Base-by-base conservation (phyloP, 2,888 invertebrate genomes). In the Spialia ferax region DNA sequence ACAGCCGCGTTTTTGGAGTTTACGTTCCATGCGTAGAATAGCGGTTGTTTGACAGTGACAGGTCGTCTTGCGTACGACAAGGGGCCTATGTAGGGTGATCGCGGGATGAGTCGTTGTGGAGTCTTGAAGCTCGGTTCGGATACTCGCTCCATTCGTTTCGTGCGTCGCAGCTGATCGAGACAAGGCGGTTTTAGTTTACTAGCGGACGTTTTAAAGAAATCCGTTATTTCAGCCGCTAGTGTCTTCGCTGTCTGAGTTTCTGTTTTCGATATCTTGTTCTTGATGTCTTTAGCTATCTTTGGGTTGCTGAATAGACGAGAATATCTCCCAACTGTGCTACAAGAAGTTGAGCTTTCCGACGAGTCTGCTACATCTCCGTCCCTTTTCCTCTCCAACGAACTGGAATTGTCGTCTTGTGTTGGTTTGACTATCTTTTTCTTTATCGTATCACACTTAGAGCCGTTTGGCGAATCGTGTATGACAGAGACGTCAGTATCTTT, bases 181-280 rank as follows among this genome's bases (percentile, higher is more conserved):
- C 65, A 65, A 13, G 65, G 59, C 52, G 65, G 65, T 32, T 54
- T 66, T 10, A 66, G 20, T 13, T 61, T 66, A 18, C 50, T 66
- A 0, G 66, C 66, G 2, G 66, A 66, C 6, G 38, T 32, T 32
- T 61, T 66, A 13, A 66, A 38, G 54, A 61, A 61, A 7, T 66
- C 66, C 7, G 65, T 38, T 15, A 66, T 66, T 54, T 66, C 65
- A 0, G 65, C 20, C 1, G 60, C 60, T 5, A 66, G 15, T 8
- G 60, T 66, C 13, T 29, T 66, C 1, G 66, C 22, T 7, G 29
- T 11, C 23, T 54, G 66, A 0, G 57, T 32, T 0, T 60, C 29
- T 0, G 52, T 54, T 22, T 66, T 66, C 15, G 66, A 60, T 22
- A 61, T 60, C 23, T 66, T 66, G 10, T 66, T 61, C 7, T 60